Base-by-base conservation (phyloP, 2,113 vertebrate genomes). In the Lipophrys pholis region DNA sequence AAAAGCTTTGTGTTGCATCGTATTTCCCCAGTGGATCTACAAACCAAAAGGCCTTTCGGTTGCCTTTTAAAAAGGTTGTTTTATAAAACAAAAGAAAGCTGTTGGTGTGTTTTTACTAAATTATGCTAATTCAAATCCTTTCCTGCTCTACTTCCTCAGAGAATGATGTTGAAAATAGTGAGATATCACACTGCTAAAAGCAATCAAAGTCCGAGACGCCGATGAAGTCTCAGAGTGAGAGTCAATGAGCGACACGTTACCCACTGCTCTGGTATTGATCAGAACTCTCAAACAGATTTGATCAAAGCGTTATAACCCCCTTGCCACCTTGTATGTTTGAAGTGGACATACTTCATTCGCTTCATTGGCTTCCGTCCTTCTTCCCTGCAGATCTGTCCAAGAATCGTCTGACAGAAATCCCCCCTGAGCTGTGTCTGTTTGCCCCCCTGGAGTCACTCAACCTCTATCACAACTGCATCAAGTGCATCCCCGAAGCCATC, bases 381-480 rank as follows among this genome's bases (percentile, higher is more conserved):
- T 38, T 12, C 43, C 14, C 61, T 68, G 51, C 92, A 99, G 98
- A 99, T 93, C 93, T 99, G 86, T 99, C 98, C 51, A 98, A 96
- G 94, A 99, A 99, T 89, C 95, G 97, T 57, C 96, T 99, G 83
- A 94, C 94, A 78, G 98, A 99, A 92, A 95, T 99, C 87, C 97
- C 98, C 58, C 91, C 96, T 49, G 98, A 99, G 63, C 94, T 99
- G 55, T 99, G 96, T 95, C 84, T 97, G 81, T 99, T 98, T 67
- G 95, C 97, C 16, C 97, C 97, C 0, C 94, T 99, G 7, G 98
- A 99, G 91, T 96, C 95, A 2, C 95, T 99, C 89, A 97, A 97
- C 89, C 95, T 99, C 58, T 99, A 99, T 87, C 98, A 99, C 92
- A 99, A 99, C 89, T 99, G 97, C 88, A 98, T 99, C 91, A 98